phyloP scores from a whole-genome alignment of 2,888 invertebrate genomes.

The Atrina japonica region DNA sequence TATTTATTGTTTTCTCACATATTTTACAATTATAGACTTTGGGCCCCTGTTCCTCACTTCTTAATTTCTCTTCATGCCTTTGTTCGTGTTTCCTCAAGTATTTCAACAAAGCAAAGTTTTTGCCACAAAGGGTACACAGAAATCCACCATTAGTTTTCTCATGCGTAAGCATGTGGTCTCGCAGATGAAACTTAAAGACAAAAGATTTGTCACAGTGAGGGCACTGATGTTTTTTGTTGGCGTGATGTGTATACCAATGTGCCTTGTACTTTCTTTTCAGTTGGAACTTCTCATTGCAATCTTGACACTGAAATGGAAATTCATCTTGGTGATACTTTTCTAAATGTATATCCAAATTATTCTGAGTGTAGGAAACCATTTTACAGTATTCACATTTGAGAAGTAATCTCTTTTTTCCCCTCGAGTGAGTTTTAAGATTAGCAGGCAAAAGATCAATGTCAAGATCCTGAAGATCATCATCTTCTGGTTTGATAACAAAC shows the following conservation, averaged over 20 bases:
- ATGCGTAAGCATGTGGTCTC: conserved; percentile 27
- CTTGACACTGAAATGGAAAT: conserved; percentile 20
- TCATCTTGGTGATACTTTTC: conserved; percentile 16
- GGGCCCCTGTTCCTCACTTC: conserved; percentile 1
- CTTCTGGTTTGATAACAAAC: conserved; percentile 20
- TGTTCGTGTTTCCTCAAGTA: conserved; percentile 32
- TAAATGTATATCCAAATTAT: conserved; percentile 16
- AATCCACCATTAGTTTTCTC: conserved; percentile 27
- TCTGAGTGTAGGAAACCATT: conserved; percentile 7
- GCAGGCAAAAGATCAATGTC: not conserved
- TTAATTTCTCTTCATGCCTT: conserved; percentile 9
- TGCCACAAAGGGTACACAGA: conserved; percentile 34
- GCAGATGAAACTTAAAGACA: conserved; percentile 26
- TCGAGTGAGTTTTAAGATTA: conserved; percentile 13
- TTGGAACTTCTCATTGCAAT: conserved; percentile 18
- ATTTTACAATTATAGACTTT: conserved; percentile 34
- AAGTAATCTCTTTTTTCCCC: conserved; percentile 10
- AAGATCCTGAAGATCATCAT: not conserved
- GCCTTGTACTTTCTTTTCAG: conserved; percentile 16
- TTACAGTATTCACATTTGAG: conserved; percentile 15
- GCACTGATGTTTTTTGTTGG: conserved; percentile 20
- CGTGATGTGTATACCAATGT: conserved; percentile 23
- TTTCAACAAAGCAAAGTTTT: conserved; percentile 28
- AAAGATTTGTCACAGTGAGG: conserved; percentile 27
- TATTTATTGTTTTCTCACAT: conserved; percentile 26